Percentiles rank a stretch among this genome's conserved stretches.
Evolutionary conservation across 1,140 invertebrate species (phyloP).

Genomic region (Drosophila lini): DNA sequence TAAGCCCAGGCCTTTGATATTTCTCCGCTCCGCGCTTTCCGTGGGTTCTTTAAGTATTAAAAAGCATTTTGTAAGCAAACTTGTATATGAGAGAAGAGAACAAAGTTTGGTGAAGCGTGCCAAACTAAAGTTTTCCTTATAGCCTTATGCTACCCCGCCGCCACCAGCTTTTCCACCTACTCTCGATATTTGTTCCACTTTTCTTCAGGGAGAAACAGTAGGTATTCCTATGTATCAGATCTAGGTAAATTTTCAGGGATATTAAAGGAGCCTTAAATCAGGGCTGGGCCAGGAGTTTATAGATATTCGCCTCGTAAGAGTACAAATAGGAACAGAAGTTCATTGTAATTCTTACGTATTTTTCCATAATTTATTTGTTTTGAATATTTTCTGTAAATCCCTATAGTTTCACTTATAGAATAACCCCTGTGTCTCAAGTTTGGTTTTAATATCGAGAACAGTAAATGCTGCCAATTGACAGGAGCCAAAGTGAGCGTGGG

Average conservation of each 20-base stretch:
- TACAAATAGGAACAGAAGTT: no score
- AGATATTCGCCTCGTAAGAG: no score
- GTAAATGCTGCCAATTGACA: constrained; percentile 75
- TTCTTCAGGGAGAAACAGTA: neutral
- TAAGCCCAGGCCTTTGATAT: constrained; percentile 1
- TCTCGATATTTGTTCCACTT: constrained; percentile 7
- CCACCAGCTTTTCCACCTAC: constrained; percentile 2
- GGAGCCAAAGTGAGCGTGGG: constrained; percentile 24
- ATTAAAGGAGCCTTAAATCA: neutral
- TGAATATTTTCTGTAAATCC: no score
- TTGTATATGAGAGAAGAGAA: constrained; percentile 11
- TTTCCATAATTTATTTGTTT: no score
- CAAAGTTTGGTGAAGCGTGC: constrained; percentile 52
- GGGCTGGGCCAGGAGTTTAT: no score
- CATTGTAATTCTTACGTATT: no score
- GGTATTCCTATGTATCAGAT: neutral
- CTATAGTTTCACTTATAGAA: no score
- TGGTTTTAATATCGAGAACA: constrained; percentile 37
- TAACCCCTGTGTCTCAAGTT: constrained; percentile 25
- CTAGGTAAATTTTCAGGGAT: neutral
- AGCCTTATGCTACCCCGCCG: constrained; percentile 1
- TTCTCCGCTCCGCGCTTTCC: neutral
- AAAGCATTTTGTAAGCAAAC: constrained; percentile 49
- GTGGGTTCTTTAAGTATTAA: constrained; percentile 44
- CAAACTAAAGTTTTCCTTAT: constrained; percentile 56